These are phyloP conservation scores for Ovis canadensis DNA, from an alignment of 2,113 vertebrate species.

Conservation along the genomic window DNA sequence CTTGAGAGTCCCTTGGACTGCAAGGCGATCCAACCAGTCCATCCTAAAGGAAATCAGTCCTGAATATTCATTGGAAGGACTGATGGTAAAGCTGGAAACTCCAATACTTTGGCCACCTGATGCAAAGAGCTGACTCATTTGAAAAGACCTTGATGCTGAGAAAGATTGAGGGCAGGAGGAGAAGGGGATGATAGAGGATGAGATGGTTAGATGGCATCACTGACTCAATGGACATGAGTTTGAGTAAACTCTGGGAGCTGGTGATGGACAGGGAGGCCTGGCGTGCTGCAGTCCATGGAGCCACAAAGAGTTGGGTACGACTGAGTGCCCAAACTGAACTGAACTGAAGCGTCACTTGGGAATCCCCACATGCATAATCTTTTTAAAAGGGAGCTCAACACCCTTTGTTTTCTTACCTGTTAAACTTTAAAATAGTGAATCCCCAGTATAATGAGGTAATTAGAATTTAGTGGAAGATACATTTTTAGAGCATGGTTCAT, in stretches of 20 bases:
- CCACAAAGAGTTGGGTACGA: not conserved
- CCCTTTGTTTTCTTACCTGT: not conserved
- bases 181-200: not conserved
- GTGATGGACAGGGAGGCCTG: not conserved
- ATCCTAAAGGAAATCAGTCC: not conserved
- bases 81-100: not conserved
- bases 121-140: not conserved
- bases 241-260: not conserved
- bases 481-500: not conserved
- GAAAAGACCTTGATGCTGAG: not conserved
- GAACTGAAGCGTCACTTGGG: not conserved
- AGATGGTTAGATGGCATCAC: not conserved
- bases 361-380: not conserved
- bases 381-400: not conserved
- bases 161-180: not conserved
- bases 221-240: not conserved
- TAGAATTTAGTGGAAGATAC: not conserved
- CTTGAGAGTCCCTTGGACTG: not conserved
- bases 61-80: not conserved
- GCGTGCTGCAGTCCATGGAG: not conserved
- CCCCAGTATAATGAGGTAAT: not conserved
- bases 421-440: constrained; percentile 24
- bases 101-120: not conserved
- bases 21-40: not conserved
- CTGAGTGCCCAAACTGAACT: not conserved